Evolutionary conservation across 2,113 vertebrate genomes (phyloP).

Genomic region (Gallinago paraguaiae): DNA sequence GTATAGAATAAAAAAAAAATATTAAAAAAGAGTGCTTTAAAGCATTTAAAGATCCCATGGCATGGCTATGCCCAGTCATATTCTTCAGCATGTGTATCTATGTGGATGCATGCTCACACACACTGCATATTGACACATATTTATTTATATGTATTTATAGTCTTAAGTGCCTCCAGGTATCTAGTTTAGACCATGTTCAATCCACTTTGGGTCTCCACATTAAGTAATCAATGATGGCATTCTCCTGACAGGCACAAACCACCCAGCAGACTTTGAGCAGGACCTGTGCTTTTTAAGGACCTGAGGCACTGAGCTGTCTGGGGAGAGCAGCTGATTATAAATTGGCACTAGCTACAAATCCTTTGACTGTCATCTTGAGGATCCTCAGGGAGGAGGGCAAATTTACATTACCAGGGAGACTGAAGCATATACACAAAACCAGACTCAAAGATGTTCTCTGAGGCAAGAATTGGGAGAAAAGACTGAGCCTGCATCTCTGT

Average conservation of each 20-base stretch:
- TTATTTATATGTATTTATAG: neutral
- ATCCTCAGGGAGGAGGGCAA: neutral
- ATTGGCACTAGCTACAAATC: neutral
- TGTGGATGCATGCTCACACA: too few relatives aligned
- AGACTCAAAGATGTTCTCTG: neutral
- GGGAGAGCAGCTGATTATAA: neutral
- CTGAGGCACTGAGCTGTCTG: neutral
- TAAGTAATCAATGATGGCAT: accelerated
- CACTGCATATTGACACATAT: neutral
- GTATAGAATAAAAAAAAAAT: neutral
- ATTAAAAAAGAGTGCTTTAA: neutral
- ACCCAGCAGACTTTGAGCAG: neutral
- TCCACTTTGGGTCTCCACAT: neutral
- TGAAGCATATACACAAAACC: neutral
- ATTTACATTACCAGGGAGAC: neutral
- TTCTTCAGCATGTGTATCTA: neutral
- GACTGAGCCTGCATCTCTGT: accelerated
- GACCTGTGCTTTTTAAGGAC: accelerated
- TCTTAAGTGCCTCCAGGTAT: neutral
- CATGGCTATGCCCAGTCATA: neutral
- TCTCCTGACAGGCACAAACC: neutral
- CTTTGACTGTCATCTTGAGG: neutral
- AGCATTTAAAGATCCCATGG: neutral
- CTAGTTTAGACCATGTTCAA: neutral
- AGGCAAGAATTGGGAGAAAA: neutral